Conservation (phyloP, 1,140 invertebrate genomes). For the Dendrolimus punctatus region DNA sequence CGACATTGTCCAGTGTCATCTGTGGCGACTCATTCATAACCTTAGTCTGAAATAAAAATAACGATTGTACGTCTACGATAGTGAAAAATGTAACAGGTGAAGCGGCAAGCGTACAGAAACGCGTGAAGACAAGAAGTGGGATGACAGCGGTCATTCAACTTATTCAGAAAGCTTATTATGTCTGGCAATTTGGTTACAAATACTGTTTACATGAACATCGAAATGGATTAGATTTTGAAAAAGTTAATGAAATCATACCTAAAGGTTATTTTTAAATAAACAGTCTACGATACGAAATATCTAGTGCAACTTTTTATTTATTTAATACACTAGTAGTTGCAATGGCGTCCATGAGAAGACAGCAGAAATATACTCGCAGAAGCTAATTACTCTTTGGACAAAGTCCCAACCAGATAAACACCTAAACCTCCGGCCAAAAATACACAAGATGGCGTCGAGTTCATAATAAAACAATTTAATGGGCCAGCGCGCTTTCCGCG, state of each 20-base stretch:
- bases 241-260: too few relatives aligned
- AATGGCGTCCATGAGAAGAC: slow-evolving; percentile 12
- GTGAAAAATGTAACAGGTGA: slow-evolving; percentile 57
- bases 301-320: too few relatives aligned
- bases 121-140: slow-evolving; percentile 33
- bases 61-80: slow-evolving; percentile 33
- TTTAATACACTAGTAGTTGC: too few relatives aligned
- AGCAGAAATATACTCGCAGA: slow-evolving; percentile 53
- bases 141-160: slow-evolving; percentile 50
- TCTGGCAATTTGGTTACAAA: slow-evolving; percentile 4
- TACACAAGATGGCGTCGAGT: slow-evolving; percentile 68
- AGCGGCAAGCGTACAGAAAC: slow-evolving; percentile 19
- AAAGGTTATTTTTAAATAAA: too few relatives aligned
- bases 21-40: slow-evolving; percentile 45
- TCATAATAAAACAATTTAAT: slow-evolving; percentile 73
- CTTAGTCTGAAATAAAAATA: slow-evolving; percentile 41
- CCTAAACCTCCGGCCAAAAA: slow-evolving; percentile 67
- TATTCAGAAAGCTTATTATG: slow-evolving; percentile 24
- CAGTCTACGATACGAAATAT: too few relatives aligned
- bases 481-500: slow-evolving; percentile 70
- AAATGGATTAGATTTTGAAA: too few relatives aligned
- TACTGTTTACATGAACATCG: slow-evolving; percentile 5
- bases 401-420: slow-evolving; percentile 68
- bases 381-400: slow-evolving; percentile 67
- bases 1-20: slow-evolving; percentile 22